A percentile compares a stretch with the other conserved stretches of the same genome.
Evolutionary conservation across 2,113 vertebrate species (phyloP).

Genomic region (Rousettus leschenaultii): DNA sequence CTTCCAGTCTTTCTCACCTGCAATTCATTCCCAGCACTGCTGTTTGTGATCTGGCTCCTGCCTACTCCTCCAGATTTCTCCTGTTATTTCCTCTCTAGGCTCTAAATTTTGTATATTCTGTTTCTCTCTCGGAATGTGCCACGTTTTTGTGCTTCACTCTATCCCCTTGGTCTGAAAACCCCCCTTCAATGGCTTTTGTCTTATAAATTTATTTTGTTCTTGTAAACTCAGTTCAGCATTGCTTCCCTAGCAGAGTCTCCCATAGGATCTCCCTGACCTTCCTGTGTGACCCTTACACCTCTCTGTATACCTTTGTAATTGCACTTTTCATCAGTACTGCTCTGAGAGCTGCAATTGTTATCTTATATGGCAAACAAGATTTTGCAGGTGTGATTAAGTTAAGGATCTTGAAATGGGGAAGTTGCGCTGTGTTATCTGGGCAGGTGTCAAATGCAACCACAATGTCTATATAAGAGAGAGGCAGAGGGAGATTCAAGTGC

Average conservation of each 20-base stretch:
- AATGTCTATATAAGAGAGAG: background rate
- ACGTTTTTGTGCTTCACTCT: background rate
- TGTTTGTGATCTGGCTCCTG: background rate
- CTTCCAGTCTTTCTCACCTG: background rate
- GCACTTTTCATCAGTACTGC: background rate
- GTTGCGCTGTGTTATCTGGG: background rate
- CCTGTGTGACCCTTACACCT: background rate
- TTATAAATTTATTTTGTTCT: background rate
- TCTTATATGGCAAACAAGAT: background rate
- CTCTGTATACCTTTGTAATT: background rate
- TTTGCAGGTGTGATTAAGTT: background rate
- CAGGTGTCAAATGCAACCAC: background rate
- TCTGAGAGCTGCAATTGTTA: background rate
- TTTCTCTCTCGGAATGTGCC: background rate
- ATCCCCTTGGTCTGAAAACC: background rate
- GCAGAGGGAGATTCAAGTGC: background rate
- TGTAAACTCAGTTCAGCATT: background rate
- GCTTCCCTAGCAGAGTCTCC: background rate
- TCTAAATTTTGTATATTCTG: background rate
- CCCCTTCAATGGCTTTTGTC: background rate
- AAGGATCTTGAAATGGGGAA: background rate
- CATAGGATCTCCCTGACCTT: background rate
- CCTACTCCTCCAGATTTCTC: background rate
- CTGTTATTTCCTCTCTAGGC: background rate
- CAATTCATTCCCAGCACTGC: background rate